Base-by-base conservation (phyloP, 2,888 invertebrate genomes). In the Cataglyphis rosenhaueri region DNA sequence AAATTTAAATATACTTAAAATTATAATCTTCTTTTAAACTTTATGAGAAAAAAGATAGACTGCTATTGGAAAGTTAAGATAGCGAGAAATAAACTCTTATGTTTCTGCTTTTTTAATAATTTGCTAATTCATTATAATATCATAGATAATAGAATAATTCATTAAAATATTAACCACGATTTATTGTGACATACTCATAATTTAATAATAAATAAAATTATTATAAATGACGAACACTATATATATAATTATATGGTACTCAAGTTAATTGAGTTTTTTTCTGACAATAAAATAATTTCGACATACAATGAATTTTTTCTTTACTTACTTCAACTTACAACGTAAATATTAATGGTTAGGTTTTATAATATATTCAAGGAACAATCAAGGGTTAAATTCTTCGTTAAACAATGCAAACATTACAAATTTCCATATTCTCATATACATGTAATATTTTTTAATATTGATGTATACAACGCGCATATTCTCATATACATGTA, bases 301-400 rank as follows among this genome's bases (percentile, higher is more conserved):
- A 83, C 52, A n/a, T 71, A 81, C 55, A 83, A 81, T 57, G 59
- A 74, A 74, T 66, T 66, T 73, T 61, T 73, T 68, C 41, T 73
- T 73, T 52, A 52, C 35, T 70, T 29, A 29, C 2, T 62, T 68
- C n/a, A 68, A 68, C 9, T 41, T 73, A 82, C 57, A 61, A 71
- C 32, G 59, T 71, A 83, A 73, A 55, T 82, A 65, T 71, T 71
- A 48, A 35, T 32, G 41, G 65, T 35, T 66, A 82, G 32, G 83
- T 73, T 84, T 83, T 74, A 41, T 66, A 78, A 41, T 66, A 78
- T 44, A 32, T 78, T 78, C 44, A 35, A 78, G 25, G 15, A 85
- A 82, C 88, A 88, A 88, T 90, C 90, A 90, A 90, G 90, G 89
- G 89, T 90, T 88, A 89, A 87, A 85, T 79, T 62, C 81, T 89